Evolutionary conservation across 2,888 invertebrate genomes (phyloP), one percentile per base, ranked within the genome.

Genomic region (Villa cingulata): DNA sequence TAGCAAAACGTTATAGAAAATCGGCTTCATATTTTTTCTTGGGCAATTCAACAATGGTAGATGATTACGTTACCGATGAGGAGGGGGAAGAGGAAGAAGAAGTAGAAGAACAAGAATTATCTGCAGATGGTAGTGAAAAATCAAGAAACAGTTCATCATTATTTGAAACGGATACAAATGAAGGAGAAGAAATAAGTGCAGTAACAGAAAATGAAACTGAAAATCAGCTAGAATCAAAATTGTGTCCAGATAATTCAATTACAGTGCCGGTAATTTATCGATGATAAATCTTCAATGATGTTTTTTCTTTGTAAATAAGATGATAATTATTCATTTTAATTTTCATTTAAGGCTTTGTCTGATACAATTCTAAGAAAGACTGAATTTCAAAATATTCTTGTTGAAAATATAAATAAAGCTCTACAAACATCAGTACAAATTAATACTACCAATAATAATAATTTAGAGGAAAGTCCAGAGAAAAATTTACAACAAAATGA

Each of bases 331-430:
- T 23, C 23, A 23, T 23, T 23, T n/a, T n/a, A n/a, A n/a, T n/a
- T 23, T 23, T 23, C 23, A 23, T 23, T 23, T 23, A 6, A 23
- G 23, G 23, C 23, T 6, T 23, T 67, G 12, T 60, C 65, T 1
- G 59, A 62, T 51, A 63, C 61, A 4, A 59, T 68, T 6, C 56
- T 68, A 19, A 60, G 59, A 17, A 63, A 67, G 48, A 53, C 52
- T 7, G 58, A 58, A 49, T 65, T 68, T 46, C 64, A 64, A 50
- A 53, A 56, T 15, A 61, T 61, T 48, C 53, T 68, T n/a, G 59
- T 62, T 3, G 55, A 57, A 43, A 65, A 66, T 48, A 68, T 68
- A 10, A 68, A 68, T 52, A 57, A 57, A 49, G 54, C 49, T 1
- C 32, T 55, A 20, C 48, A 50, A 19, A 48, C 41, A 2, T 49